Conservation (phyloP, 2,113 vertebrate genomes). For the Cygnus atratus region DNA sequence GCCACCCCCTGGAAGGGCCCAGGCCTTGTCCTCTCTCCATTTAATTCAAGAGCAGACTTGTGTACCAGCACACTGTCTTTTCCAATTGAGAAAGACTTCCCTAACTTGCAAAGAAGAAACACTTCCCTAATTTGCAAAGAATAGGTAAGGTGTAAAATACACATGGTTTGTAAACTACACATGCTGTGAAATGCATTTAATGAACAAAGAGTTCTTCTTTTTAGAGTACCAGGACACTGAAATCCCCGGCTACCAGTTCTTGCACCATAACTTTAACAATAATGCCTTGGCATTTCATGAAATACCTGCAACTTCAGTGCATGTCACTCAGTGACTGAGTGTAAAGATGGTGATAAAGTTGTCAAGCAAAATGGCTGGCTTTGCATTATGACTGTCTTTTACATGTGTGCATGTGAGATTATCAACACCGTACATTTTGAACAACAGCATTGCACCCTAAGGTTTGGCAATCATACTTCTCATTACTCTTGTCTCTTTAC, state of each 20-base stretch:
- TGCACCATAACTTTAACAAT: background rate
- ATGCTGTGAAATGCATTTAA: background rate
- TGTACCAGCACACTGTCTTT: background rate
- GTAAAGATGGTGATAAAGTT: background rate
- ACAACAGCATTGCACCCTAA: background rate
- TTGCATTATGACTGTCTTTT: background rate
- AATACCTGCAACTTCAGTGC: background rate
- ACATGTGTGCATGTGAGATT: background rate
- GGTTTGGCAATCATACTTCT: background rate
- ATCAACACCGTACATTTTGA: background rate
- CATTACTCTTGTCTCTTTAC: background rate
- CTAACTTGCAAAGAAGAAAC: background rate
- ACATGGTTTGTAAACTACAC: background rate
- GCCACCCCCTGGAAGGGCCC: too few species aligned
- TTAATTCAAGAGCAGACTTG: background rate
- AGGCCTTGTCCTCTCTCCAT: background rate
- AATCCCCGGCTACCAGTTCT: background rate
- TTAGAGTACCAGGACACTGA: background rate
- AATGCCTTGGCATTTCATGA: background rate
- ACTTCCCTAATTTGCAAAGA: background rate
- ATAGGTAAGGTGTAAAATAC: background rate
- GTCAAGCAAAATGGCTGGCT: background rate
- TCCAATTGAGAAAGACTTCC: background rate
- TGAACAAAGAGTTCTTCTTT: background rate
- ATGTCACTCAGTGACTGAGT: background rate